phyloP scores from a whole-genome alignment of 2,888 invertebrate genomes.

The Cephus sareptanus region DNA sequence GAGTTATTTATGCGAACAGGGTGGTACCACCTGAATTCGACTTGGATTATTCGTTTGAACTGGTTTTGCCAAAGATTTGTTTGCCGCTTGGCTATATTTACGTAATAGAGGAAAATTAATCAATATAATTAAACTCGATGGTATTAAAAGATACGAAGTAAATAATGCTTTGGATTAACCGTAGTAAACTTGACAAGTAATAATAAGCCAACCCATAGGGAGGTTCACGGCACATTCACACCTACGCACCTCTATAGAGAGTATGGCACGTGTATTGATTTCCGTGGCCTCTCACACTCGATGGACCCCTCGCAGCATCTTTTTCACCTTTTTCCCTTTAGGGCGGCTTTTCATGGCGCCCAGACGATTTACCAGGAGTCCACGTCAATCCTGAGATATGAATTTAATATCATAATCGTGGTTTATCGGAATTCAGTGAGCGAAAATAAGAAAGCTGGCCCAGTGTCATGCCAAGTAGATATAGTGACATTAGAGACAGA shows the following conservation, averaged over 20 bases:
- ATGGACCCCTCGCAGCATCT: slow-evolving; percentile 3
- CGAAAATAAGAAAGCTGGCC: background rate
- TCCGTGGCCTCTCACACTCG: slow-evolving; percentile 5
- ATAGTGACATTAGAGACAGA: no score
- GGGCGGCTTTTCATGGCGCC: background rate
- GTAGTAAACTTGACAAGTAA: background rate
- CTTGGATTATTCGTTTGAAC: background rate
- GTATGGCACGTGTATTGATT: slow-evolving; percentile 6
- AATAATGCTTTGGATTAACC: background rate
- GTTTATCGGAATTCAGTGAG: background rate
- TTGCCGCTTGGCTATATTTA: background rate
- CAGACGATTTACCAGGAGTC: background rate
- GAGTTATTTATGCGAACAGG: background rate
- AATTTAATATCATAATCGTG: background rate
- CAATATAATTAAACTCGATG: background rate
- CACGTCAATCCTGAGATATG: background rate
- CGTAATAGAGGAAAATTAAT: background rate
- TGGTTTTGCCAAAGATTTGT: background rate
- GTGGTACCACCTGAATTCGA: background rate
- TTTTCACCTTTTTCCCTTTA: background rate
- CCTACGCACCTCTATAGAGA: background rate
- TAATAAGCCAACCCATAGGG: background rate
- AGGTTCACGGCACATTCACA: background rate
- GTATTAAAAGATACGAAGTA: background rate
- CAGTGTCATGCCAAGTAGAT: background rate